Evolutionary conservation across 2,888 invertebrate genomes (phyloP), one percentile per base, ranked within the genome.

Genomic region (Elmis aenea): DNA sequence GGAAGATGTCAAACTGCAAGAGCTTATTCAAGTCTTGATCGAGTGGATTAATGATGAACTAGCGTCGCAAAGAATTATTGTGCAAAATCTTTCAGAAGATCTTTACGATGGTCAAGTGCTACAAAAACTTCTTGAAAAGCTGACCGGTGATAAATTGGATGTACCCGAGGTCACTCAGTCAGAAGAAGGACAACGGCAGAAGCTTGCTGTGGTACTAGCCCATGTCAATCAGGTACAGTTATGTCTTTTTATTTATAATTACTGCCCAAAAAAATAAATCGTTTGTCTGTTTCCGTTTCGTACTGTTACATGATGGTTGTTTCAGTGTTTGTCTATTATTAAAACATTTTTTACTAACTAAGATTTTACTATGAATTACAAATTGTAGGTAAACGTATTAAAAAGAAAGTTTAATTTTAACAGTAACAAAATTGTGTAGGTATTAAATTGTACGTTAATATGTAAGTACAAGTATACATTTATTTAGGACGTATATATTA

Each of bases 21-120:
- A 92, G 55, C 73, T 96, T 20, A 83, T 90, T 32, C 77, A 78
- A 54, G 84, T 95, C 21, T 72, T 99, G 28, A 85, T 95, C 53
- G 94, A 96, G 55, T 99, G 99, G 99, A 89, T 99, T 34, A 99
- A 99, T 67, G 95, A 97, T 71, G 97, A 95, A 67, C 72, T 99
- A 33, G 95, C 96, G 0, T 81, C 86, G 48, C 92, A 97, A 57
- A 76, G 99, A 58, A 99, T 99, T 46, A 95, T 99, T 56, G 96
- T 99, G 0, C 91, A 96, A 68, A 85, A 93, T 55, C 82, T 99
- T 26, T 90, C 90, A 50, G 95, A 97, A 67, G 97, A 99, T 71
- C 74, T 99, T 48, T 99, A 94, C 68, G 97, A 99, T 74, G 97
- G 97, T 0, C 96, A 97, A 72, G 85, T 76, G 3, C 63, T 83